Evolutionary conservation across 2,888 invertebrate species (phyloP).

Genomic region (Ypsolopha scabrella): DNA sequence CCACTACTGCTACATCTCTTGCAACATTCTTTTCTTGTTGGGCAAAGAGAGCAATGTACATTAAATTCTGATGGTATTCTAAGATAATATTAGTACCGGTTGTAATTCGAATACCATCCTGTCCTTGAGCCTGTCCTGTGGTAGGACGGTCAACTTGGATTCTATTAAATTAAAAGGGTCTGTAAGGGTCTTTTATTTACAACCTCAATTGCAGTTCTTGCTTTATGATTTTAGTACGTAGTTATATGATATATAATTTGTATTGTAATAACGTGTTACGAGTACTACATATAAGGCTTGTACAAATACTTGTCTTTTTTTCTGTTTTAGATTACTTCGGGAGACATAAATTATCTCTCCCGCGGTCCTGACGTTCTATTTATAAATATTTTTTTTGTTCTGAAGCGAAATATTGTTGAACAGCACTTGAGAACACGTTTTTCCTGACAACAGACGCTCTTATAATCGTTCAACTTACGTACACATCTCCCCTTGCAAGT

Average conservation of each 20-base stretch:
- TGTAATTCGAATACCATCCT: slow-evolving; percentile 18
- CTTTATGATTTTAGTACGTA: too few species aligned
- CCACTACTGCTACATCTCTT: neutral
- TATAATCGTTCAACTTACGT: neutral
- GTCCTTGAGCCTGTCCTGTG: neutral
- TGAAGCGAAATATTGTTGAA: neutral
- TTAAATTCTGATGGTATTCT: slow-evolving; percentile 9
- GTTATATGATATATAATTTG: too few species aligned
- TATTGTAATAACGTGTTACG: too few species aligned
- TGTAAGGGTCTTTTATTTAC: too few species aligned
- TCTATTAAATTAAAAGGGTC: slow-evolving; percentile 1
- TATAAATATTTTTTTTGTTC: neutral
- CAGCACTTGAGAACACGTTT: neutral
- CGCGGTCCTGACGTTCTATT: neutral
- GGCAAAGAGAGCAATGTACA: slow-evolving; percentile 15
- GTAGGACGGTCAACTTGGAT: slow-evolving; percentile 14
- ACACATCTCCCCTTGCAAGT: neutral
- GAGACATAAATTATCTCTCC: too few species aligned
- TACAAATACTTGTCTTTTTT: too few species aligned
- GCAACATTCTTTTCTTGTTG: neutral
- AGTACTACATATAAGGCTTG: too few species aligned
- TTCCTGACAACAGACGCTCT: neutral
- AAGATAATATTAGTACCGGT: slow-evolving; percentile 11
- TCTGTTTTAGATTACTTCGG: too few species aligned
- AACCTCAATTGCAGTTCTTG: too few species aligned